Evolutionary conservation across 2,888 invertebrate genomes (phyloP), one percentile per base, ranked within the genome.

Genomic region (Nemapogon koenigi): DNA sequence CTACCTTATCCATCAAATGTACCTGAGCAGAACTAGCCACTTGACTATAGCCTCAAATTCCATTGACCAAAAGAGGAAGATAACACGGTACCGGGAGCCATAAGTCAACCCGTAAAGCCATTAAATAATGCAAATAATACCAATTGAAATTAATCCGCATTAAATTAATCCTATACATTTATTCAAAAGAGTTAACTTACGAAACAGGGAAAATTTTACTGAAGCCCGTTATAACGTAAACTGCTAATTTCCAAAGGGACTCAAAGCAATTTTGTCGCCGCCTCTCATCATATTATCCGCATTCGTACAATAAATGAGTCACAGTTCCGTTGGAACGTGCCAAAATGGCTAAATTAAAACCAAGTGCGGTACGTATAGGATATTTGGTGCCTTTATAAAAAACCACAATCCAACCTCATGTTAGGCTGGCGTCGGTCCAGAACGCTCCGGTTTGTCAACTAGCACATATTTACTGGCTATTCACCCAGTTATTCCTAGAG

Each of bases 311-410:
- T 62, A 70, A 69, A 70, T 66, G 62, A 66, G 59, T 58, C 62
- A 55, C 59, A 60, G 53, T 71, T 71, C 68, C 69, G 62, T 36
- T 33, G 57, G 53, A 56, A 59, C 57, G 64, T 71, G 71, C 72
- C 72, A 73, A 70, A 71, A 65, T 73, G 63, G 64, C 66, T 63
- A 65, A 72, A 73, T 75, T 72, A 73, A 70, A 65, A 66, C 58
- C 47, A 53, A 69, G 59, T 65, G 61, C 57, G 58, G 54, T 62
- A 59, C 49, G 52, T 50, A 46, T 45, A 47, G 49, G 45, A 52
- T 58, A 59, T 61, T 60, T 57, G 53, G 51, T 59, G 57, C 54
- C 59, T 57, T 49, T 53, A 60, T 65, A 68, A 68, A 68, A 63
- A 67, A 52, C 59, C 59, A 47, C 59, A 54, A 41, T 43, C 48